Evolutionary conservation across 2,113 vertebrate genomes (phyloP), one percentile per base, ranked within the genome.

Genomic region (Loxodonta africana): DNA sequence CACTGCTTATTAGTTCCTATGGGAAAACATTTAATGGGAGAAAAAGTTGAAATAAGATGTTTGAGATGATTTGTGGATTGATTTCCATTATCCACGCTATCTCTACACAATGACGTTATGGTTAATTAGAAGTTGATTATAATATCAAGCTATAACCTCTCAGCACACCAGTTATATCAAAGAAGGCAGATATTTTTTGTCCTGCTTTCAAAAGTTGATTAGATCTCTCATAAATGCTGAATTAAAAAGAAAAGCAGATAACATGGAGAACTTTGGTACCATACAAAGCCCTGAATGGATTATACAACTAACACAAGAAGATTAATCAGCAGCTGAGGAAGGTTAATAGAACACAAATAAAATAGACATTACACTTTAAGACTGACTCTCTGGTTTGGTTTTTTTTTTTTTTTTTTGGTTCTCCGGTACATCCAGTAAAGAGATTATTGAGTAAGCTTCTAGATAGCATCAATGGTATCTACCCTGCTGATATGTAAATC

Each of bases 391-490:
- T 95, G 33, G 37, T 37, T 37, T 37, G 37, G 37, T 37, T 37
- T 37, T 37, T 37, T 37, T 37, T 37, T 37, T 37, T 37, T 37
- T 37, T 37, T 37, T 37, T 37, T 37, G 37, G 37, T 37, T n/a
- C 3, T 60, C 41, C 94, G 33, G 60, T 77, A 82, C 2, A 77
- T 28, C 23, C 20, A 92, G 9, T 92, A 51, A 94, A 51, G 33
- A 69, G 28, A 88, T 69, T 83, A 92, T 88, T 90, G 92, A 53
- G 37, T 57, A 87, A 85, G 15, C 4, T 74, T 96, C 62, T 53
- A 76, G 15, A 67, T 90, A 44, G 18, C n/a, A 90, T 77, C 48
- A 67, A 37, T 83, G 37, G 0, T 80, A 9, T 33, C 74, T 81
- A 48, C 23, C 2, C 8, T 86, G 65, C 14, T 82, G 23, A 89